Base-by-base conservation (phyloP, 2,797 vertebrate genomes). In the Apogon hyalosoma region DNA sequence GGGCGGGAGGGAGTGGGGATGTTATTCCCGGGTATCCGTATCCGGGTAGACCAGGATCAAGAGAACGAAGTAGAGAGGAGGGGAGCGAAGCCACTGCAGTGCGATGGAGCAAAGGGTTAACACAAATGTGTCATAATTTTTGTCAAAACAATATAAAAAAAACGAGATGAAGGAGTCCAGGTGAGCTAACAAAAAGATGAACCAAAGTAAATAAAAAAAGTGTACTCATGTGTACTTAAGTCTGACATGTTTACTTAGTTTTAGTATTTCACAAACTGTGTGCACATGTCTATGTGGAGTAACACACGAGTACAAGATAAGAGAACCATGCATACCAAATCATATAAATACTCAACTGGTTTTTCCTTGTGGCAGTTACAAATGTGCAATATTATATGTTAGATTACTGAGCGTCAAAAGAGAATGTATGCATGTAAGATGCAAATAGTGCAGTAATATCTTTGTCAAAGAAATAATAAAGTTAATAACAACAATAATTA, bases 1-100 rank as follows among this genome's bases (percentile, higher is more conserved):
- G 81, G 82, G 86, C 59, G 87, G 90, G 90, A 86, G 88, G 85
- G 89, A 88, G 86, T 57, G 89, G 87, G 87, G 90, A 90, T 91
- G 91, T 92, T 93, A 92, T 93, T 93, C 91, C 92, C 91, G 92
- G 90, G 89, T 92, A 92, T 91, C 86, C 88, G 92, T 93, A 93
- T 93, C 92, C 90, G 88, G 92, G 90, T 91, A 92, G 91, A 92
- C 82, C 88, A 91, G 90, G 84, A 91, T 86, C 85, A 88, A 85
- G 84, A 87, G 87, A 88, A 80, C 46, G 43, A 76, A 83, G 77
- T 73, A 75, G 60, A 81, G 75, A 80, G 68, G 80, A 84, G 77
- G 74, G 69, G 75, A 84, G 67, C 60, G n/a, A 87, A 82, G 79
- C 79, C 80, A 85, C 87, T 85, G 91, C 88, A 92, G 61, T 90